Base-by-base conservation (phyloP, 2,888 invertebrate species). In the Amorpha juglandis region DNA sequence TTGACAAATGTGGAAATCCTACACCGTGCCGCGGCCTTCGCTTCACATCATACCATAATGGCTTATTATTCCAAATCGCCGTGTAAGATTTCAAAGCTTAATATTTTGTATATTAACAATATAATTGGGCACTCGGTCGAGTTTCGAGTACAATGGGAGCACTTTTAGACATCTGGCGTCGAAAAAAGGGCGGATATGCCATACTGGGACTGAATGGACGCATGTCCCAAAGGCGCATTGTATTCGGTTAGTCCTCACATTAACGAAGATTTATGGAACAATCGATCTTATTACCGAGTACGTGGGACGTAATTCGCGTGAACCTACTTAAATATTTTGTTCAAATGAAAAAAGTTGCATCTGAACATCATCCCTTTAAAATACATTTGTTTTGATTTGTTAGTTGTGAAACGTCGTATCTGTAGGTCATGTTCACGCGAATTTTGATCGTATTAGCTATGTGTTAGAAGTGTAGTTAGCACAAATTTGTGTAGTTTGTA, bases 41-140 rank as follows among this genome's bases (percentile, higher is more conserved):
- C 58, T 47, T 47, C 27, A 47, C 55, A 47, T 68, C 69, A 27
- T 1, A 27, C 69, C 77, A 89, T 90, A 90, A 92, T 90, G 77
- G 91, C 91, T 92, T 91, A 93, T 93, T 93, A 92, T 92, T 86
- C 81, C 74, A 67, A 73, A 58, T 78, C 80, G 78, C 78, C 86
- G 92, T 91, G 89, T 91, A 83, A 85, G 85, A 89, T 92, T 91
- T 90, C 91, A 89, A 89, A 82, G 87, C 84, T 85, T 87, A 86
- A 90, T 91, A 91, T 92, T 92, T 90, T 90, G 81, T 84, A 91
- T 91, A 93, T 93, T 93, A 92, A 93, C 92, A 92, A 92, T 91
- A 92, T 92, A 93, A 93, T 92, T 92, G 93, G 92, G 91, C 87
- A 92, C 83, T 88, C 89, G 83, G 81, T 83, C 86, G 87, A 83